phyloP scores from a whole-genome alignment of 2,888 invertebrate genomes.

The Rotaria magnacalcarata region DNA sequence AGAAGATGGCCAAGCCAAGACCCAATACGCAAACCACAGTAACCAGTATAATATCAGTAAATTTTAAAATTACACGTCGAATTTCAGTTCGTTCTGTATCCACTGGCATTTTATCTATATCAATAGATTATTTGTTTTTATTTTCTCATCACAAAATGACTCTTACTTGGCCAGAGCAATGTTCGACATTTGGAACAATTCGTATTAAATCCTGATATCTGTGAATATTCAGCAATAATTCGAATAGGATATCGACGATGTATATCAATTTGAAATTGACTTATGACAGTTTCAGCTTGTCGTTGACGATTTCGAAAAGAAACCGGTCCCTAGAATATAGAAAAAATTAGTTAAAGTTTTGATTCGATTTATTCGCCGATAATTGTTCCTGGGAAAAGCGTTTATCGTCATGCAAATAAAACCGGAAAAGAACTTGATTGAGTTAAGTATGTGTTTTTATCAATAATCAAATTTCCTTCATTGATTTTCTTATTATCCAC shows the following conservation, averaged over 20 bases:
- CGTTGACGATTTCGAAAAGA: constrained; percentile 16
- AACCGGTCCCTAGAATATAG: background rate
- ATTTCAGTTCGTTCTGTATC: background rate
- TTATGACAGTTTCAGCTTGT: background rate
- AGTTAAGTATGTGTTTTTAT: too few relatives aligned
- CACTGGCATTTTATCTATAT: background rate
- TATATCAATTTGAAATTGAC: background rate
- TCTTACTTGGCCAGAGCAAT: constrained; percentile 4
- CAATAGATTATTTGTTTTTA: background rate
- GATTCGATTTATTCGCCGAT: too few relatives aligned
- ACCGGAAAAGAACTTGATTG: too few relatives aligned
- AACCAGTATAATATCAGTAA: background rate
- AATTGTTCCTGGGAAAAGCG: too few relatives aligned
- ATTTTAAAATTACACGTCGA: background rate
- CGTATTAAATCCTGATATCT: background rate
- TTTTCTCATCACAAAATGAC: background rate
- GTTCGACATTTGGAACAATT: background rate
- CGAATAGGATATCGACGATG: background rate
- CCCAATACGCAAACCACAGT: background rate
- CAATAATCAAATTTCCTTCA: too few relatives aligned
- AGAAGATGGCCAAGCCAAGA: background rate
- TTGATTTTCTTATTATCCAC: too few relatives aligned
- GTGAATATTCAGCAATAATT: constrained; percentile 2
- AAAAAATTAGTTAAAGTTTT: background rate
- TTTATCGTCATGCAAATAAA: too few relatives aligned